Base-by-base conservation (phyloP, 2,888 invertebrate genomes). In the Itoplectis maculator region DNA sequence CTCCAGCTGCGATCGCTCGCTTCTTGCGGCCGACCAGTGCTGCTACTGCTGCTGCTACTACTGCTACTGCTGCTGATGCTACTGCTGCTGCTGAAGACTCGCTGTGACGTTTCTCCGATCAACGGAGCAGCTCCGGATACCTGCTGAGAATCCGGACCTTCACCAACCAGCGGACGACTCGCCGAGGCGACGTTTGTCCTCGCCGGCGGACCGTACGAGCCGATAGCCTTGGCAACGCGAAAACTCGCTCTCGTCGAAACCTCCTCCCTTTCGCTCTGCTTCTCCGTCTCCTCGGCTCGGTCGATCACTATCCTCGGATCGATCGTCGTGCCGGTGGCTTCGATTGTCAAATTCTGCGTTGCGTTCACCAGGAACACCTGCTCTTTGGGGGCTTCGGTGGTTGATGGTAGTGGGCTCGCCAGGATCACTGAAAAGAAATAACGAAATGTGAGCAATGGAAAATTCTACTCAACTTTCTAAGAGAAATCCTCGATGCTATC, bases 221-320 rank as follows among this genome's bases (percentile, higher is more conserved):
- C 89, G 18, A 91, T 91, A 2, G 91, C 91, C 77, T 91, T 91
- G 13, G 90, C 88, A 29, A 89, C 87, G 3, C 90, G 87, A 75
- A 88, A 88, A 72, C 79, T 89, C 35, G 81, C 35, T 63, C 63
- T 51, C 49, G 75, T 49, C 3, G 69, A 15, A 18, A 51, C 70
- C 49, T 49, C 54, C 45, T 59, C 35, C 7, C 35, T 13, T 15
- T 66, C 40, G 1, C 35, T 6, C 18, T 9, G 9, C 40, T 13
- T 18, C 13, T 47, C 49, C 11, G 20, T 47, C 15, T 47, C 18
- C 29, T 37, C 42, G 35, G 54, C 23, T n/a, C 47, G 40, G 6
- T 69, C 70, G 15, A 37, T 61, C 8, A n/a, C 15, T 13, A 49
- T 37, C 11, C 40, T 56, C 6, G 75, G 70, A 59, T 79, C 77